Evolutionary conservation across 2,888 invertebrate species (phyloP).

Genomic region (Mythimna loreyi): DNA sequence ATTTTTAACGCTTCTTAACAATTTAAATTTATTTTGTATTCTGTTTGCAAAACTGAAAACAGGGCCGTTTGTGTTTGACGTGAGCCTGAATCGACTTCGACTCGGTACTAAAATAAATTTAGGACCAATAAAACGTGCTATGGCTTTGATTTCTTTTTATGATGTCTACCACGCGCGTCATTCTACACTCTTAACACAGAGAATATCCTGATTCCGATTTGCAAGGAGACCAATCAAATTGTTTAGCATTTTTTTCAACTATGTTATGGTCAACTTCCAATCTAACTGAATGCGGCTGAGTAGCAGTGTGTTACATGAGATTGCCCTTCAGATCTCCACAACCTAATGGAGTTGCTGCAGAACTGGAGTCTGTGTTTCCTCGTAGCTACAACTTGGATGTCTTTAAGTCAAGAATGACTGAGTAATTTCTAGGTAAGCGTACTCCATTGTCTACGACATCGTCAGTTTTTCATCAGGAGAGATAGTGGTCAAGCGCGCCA

Average conservation of each 20-base stretch:
- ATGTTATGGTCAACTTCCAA: not conserved
- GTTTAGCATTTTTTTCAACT: not conserved
- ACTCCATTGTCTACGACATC: too few species aligned
- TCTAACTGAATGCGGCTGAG: not conserved
- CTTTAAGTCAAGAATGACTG: too few species aligned
- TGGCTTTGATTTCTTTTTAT: slow-evolving; percentile 83
- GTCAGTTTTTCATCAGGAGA: too few species aligned
- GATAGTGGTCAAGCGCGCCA: too few species aligned
- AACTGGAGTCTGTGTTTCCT: too few species aligned
- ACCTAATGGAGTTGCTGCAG: not conserved
- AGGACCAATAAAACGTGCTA: slow-evolving; percentile 80
- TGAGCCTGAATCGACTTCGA: slow-evolving; percentile 60
- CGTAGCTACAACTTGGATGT: too few species aligned
- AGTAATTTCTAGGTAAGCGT: too few species aligned
- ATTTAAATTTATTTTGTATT: slow-evolving; percentile 48
- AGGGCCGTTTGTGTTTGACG: slow-evolving; percentile 49
- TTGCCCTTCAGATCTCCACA: not conserved
- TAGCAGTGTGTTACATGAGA: not conserved
- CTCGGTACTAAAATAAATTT: slow-evolving; percentile 79
- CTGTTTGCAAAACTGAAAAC: slow-evolving; percentile 22
- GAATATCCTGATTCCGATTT: slow-evolving; percentile 41
- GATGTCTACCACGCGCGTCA: slow-evolving; percentile 77
- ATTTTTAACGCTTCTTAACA: slow-evolving; percentile 31
- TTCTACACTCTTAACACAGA: slow-evolving; percentile 53
- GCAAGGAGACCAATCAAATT: slow-evolving; percentile 1